Conservation (phyloP, 2,797 vertebrate species). For the Petrocephalus sullivani region DNA sequence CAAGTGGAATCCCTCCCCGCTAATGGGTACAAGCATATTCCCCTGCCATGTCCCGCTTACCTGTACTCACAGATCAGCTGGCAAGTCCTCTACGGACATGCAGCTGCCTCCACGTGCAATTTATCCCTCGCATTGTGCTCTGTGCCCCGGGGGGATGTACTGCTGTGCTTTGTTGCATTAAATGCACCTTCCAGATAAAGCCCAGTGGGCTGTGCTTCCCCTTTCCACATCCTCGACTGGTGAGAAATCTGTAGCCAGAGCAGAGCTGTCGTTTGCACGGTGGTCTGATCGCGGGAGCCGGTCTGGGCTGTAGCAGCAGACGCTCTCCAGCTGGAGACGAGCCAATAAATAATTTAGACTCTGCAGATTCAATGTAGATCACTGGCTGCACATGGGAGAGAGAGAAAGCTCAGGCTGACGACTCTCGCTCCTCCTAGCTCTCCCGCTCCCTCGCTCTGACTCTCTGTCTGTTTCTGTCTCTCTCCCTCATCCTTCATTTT, state of each 20-base stretch:
- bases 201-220: neutral
- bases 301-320: slow-evolving; percentile 41
- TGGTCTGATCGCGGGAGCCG: neutral
- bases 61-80: neutral
- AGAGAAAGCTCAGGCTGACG: slow-evolving; percentile 21
- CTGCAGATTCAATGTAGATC: slow-evolving; percentile 62
- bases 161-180: neutral
- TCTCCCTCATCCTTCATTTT: neutral
- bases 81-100: neutral
- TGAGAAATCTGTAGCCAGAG: neutral
- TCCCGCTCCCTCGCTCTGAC: neutral
- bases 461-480: neutral
- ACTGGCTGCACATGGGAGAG: slow-evolving; percentile 46
- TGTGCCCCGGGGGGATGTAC: neutral
- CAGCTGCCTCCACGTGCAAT: neutral
- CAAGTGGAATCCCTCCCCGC: neutral
- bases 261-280: neutral
- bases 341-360: slow-evolving; percentile 66
- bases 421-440: neutral
- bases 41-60: neutral
- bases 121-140: neutral
- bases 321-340: slow-evolving; percentile 48
- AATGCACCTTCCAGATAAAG: neutral
- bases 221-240: neutral
- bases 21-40: neutral